Percentiles rank a stretch among this genome's conserved stretches.
Conservation (phyloP, 2,113 vertebrate species). For the Zosterops japonicus region DNA sequence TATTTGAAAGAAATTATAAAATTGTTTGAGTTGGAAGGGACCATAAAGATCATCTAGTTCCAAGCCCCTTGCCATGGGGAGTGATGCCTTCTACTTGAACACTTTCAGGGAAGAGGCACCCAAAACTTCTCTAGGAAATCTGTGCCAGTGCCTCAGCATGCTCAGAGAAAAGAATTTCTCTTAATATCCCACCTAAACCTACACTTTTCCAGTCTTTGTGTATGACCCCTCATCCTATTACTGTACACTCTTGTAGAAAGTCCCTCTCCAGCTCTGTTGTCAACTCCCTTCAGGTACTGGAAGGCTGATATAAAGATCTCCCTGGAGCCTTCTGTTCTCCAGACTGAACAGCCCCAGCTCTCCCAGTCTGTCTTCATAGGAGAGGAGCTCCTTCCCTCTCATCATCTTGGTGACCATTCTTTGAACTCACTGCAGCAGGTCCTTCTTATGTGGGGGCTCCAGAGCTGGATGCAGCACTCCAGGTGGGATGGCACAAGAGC, state of each 20-base stretch:
- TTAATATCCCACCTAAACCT: background rate
- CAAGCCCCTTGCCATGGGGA: background rate
- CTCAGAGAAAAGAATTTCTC: background rate
- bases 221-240: background rate
- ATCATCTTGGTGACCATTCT: background rate
- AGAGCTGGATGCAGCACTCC: background rate
- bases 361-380: background rate
- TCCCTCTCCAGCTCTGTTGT: background rate
- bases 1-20: background rate
- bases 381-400: background rate
- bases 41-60: background rate
- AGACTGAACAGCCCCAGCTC: background rate
- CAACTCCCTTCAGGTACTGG: background rate
- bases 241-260: background rate
- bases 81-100: background rate
- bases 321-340: background rate
- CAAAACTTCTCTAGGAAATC: background rate
- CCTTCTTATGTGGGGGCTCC: background rate
- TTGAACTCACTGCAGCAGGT: background rate
- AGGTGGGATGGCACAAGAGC: background rate
- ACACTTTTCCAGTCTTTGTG: background rate
- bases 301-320: background rate
- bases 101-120: background rate
- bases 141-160: background rate
- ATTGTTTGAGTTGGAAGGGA: background rate